Evolutionary conservation across 2,888 invertebrate species (phyloP).

Genomic region (Synergus itoensis): DNA sequence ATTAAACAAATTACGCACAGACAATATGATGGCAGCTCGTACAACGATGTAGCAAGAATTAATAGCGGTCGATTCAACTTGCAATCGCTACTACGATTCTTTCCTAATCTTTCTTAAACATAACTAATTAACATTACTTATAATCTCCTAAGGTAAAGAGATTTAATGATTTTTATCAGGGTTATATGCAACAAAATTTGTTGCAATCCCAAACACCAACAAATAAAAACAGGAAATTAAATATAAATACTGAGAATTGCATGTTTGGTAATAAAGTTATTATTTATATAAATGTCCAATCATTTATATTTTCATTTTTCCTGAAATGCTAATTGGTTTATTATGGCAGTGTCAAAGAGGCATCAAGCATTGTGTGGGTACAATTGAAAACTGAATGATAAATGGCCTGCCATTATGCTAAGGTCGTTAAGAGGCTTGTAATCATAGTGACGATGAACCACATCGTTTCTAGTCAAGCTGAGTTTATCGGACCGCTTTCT

Average conservation of each 20-base stretch:
- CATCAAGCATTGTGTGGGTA: neutral
- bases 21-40: neutral
- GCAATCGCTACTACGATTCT: neutral
- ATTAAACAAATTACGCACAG: slow-evolving; percentile 44
- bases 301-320: neutral
- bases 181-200: too few relatives aligned
- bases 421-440: slow-evolving; percentile 21
- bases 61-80: slow-evolving; percentile 9
- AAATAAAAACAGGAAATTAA: too few relatives aligned
- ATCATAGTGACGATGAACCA: slow-evolving; percentile 35
- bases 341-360: slow-evolving; percentile 6
- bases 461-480: slow-evolving; percentile 20
- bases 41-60: slow-evolving; percentile 18
- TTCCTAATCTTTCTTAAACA: neutral
- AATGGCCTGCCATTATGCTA: slow-evolving; percentile 22
- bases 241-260: neutral
- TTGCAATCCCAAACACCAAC: too few relatives aligned
- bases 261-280: neutral
- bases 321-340: neutral
- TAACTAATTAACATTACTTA: too few relatives aligned
- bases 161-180: too few relatives aligned
- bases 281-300: neutral
- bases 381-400: slow-evolving; percentile 25
- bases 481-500: slow-evolving; percentile 36
- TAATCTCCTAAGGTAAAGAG: too few relatives aligned